A percentile compares a stretch with the other conserved stretches of the same genome.
These are phyloP conservation scores for Listrodromus nycthemerus DNA, from an alignment of 2,888 invertebrate species.

Conservation along the genomic window DNA sequence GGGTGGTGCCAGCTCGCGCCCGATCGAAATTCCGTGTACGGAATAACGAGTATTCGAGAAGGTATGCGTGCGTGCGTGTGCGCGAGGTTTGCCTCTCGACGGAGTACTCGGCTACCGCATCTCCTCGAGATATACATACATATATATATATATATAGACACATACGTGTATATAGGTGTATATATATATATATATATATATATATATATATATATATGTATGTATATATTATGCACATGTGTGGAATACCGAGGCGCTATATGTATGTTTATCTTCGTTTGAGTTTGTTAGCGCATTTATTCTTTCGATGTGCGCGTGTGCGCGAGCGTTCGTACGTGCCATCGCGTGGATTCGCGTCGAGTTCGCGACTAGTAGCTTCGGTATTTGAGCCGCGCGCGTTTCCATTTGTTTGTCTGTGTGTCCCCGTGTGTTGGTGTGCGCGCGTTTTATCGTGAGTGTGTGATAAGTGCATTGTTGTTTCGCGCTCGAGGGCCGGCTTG, in stretches of 20 bases:
- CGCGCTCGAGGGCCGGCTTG: conserved; percentile 57
- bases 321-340: conserved; percentile 3
- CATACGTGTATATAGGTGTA: conserved; percentile 20
- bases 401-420: not conserved
- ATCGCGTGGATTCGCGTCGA: conserved; percentile 25
- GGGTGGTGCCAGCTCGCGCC: conserved; percentile 69
- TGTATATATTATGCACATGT: conserved; percentile 25
- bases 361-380: conserved; percentile 36
- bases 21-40: conserved; percentile 76
- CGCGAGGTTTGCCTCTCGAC: conserved; percentile 48
- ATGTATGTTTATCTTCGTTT: conserved; percentile 6
- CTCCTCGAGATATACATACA: conserved; percentile 34
- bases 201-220: conserved; percentile 31
- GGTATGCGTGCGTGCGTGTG: conserved; percentile 49
- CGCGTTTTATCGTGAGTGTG: conserved; percentile 15
- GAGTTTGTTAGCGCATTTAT: conserved; percentile 41
- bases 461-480: conserved; percentile 63
- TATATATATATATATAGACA: conserved; percentile 30
- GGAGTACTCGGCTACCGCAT: conserved; percentile 44
- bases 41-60: conserved; percentile 75
- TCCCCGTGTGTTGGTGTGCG: not conserved
- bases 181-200: conserved; percentile 30
- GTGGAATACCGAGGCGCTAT: not conserved
- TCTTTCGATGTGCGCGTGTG: not conserved
- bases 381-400: not conserved